Conservation (phyloP, 2,113 vertebrate species). For the Patagioenas fasciata region DNA sequence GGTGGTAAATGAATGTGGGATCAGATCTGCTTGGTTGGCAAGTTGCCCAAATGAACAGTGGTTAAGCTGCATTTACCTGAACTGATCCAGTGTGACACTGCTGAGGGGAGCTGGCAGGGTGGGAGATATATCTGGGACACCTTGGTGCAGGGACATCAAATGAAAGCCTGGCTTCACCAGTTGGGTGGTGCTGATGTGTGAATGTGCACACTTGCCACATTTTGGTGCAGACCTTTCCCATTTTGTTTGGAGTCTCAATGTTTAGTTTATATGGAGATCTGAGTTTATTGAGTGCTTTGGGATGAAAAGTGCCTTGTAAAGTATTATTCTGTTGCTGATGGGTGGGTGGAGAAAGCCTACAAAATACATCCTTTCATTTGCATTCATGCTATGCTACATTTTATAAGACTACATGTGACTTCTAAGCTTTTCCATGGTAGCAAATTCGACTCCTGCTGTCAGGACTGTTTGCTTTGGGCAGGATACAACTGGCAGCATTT, state of each 20-base stretch:
- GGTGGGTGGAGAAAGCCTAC: not conserved
- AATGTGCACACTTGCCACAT: accelerated
- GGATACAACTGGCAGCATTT: conserved; percentile 37
- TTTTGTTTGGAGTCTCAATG: not conserved
- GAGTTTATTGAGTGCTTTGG: not conserved
- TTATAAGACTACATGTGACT: conserved; percentile 42
- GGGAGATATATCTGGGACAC: not conserved
- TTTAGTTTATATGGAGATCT: not conserved
- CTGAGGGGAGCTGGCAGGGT: not conserved
- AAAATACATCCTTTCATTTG: conserved; percentile 20
- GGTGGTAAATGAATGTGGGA: not conserved
- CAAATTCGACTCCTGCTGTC: conserved; percentile 49
- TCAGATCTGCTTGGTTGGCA: not conserved
- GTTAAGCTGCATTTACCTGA: not conserved
- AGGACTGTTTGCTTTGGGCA: conserved; percentile 57
- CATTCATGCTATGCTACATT: not conserved
- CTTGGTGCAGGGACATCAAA: not conserved
- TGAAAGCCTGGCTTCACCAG: not conserved
- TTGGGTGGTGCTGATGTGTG: not conserved
- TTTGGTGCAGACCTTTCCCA: not conserved
- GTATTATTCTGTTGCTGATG: not conserved
- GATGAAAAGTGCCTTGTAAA: not conserved
- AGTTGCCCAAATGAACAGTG: not conserved
- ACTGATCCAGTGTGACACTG: accelerated
- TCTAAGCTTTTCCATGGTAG: conserved; percentile 42